Conservation (phyloP, 2,888 invertebrate species). For the Agonopterix alstromeriana region DNA sequence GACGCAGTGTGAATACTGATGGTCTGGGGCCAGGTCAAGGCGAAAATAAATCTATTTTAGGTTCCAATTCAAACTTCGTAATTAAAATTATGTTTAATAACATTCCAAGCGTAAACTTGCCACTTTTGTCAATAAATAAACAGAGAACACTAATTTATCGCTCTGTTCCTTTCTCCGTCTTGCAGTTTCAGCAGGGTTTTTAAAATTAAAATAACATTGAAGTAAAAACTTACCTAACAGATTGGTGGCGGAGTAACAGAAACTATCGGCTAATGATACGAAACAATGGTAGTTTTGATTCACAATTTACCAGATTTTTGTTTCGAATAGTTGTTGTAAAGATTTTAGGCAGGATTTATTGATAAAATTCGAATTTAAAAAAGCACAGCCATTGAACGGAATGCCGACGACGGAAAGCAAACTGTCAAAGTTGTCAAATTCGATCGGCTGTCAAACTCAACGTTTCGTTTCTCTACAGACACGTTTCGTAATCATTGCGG, state of each 20-base stretch:
- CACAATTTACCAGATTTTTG: constrained; percentile 15
- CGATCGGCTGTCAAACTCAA: constrained; percentile 18
- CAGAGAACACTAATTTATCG: constrained; percentile 12
- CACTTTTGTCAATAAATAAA: background rate
- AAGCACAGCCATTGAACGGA: constrained; percentile 51
- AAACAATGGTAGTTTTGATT: constrained; percentile 19
- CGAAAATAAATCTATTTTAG: constrained; percentile 39
- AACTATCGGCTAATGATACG: constrained; percentile 15
- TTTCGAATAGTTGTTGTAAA: constrained; percentile 8
- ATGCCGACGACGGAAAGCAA: constrained; percentile 26
- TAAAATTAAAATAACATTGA: constrained; percentile 8
- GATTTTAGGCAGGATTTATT: constrained; percentile 15
- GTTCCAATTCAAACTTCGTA: constrained; percentile 4
- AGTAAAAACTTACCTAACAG: constrained; percentile 39
- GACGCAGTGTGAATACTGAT: constrained; percentile 38
- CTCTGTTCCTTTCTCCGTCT: constrained; percentile 33
- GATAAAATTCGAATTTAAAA: constrained; percentile 15
- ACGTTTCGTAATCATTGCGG: too few relatives aligned
- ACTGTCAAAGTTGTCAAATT: constrained; percentile 29
- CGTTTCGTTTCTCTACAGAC: constrained; percentile 14
- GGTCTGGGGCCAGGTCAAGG: constrained; percentile 53
- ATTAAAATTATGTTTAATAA: background rate
- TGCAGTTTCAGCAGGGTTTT: constrained; percentile 9
- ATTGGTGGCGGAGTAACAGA: constrained; percentile 24
- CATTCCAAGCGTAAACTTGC: background rate